Percentiles rank a stretch among this genome's conserved stretches.
Conservation (phyloP, 2,888 invertebrate species). For the Scaptomyza parva region DNA sequence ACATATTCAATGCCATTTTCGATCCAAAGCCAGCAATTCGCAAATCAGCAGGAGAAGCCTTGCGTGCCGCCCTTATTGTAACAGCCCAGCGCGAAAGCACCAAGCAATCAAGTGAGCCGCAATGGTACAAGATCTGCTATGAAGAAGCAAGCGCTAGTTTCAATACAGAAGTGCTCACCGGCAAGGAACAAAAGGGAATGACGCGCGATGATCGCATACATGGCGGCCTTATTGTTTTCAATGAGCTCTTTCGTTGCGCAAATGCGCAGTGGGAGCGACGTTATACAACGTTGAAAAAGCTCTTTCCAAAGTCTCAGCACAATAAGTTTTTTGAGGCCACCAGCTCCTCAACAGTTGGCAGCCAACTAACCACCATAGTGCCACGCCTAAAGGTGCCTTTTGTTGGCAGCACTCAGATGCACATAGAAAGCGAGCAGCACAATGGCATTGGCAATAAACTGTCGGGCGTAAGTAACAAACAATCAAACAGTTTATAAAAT, state of each 20-base stretch:
- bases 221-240: conserved; percentile 95
- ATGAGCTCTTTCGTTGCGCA: conserved; percentile 96
- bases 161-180: conserved; percentile 86
- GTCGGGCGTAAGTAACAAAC: conserved; percentile 60
- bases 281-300: conserved; percentile 90
- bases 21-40: conserved; percentile 96
- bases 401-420: conserved; percentile 78
- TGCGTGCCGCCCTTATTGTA: conserved; percentile 97
- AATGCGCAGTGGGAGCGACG: conserved; percentile 94
- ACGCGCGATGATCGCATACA: conserved; percentile 96
- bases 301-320: conserved; percentile 84
- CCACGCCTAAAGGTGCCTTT: conserved; percentile 85
- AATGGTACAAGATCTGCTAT: conserved; percentile 97
- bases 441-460: conserved; percentile 71
- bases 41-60: conserved; percentile 96
- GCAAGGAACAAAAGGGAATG: conserved; percentile 90
- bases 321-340: conserved; percentile 72
- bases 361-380: conserved; percentile 79
- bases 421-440: conserved; percentile 79
- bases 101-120: conserved; percentile 94
- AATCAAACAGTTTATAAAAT: not conserved
- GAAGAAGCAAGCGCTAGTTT: conserved; percentile 94
- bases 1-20: conserved; percentile 95
- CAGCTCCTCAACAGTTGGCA: conserved; percentile 51
- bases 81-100: conserved; percentile 98